Evolutionary conservation across 1,140 invertebrate species (phyloP).

Genomic region (Aricia agestis): DNA sequence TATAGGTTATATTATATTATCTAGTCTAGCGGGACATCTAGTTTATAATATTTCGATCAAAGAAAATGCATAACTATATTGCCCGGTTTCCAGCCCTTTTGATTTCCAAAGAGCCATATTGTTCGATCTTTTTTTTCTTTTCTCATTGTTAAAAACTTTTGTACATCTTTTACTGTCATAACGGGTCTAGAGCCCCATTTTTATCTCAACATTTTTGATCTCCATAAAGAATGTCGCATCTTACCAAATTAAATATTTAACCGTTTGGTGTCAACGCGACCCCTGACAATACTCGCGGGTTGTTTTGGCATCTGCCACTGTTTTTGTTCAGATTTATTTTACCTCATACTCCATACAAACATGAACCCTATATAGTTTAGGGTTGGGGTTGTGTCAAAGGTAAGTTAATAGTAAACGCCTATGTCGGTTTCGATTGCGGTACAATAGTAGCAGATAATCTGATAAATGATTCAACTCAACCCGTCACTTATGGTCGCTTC

Average conservation of each 20-base stretch:
- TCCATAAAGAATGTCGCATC: not conserved
- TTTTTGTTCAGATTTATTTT: slow-evolving; percentile 28
- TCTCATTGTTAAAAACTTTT: no score
- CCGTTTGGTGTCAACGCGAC: slow-evolving; percentile 42
- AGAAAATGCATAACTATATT: no score
- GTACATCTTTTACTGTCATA: not conserved
- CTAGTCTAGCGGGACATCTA: no score
- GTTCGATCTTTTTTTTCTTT: no score
- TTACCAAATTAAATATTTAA: slow-evolving; percentile 27
- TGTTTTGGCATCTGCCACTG: slow-evolving; percentile 68
- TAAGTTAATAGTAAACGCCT: not conserved
- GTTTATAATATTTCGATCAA: no score
- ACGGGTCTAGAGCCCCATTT: not conserved
- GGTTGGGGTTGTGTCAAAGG: not conserved
- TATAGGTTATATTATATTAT: no score
- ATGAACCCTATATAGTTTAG: not conserved
- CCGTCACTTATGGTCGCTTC: slow-evolving; percentile 20
- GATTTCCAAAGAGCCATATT: no score
- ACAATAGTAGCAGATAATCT: slow-evolving; percentile 60
- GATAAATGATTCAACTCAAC: slow-evolving; percentile 47
- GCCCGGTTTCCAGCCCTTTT: no score
- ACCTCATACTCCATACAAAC: not conserved
- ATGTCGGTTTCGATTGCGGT: slow-evolving; percentile 61
- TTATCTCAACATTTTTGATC: slow-evolving; percentile 1
- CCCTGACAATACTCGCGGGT: slow-evolving; percentile 27